These are phyloP conservation scores for Drosophila birchii DNA, from an alignment of 2,888 invertebrate genomes.

Conservation along the genomic window DNA sequence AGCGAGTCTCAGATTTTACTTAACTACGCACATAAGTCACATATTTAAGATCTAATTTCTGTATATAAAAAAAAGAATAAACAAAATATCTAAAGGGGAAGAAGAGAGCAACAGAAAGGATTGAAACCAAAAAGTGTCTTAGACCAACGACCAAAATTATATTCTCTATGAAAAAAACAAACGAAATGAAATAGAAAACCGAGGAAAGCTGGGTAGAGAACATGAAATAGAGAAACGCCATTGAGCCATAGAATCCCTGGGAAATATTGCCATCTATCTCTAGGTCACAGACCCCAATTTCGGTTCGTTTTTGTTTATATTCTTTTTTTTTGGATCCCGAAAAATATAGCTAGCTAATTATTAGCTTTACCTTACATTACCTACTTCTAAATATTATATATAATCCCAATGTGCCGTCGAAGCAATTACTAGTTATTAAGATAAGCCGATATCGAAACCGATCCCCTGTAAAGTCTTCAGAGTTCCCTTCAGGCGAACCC, in stretches of 20 bases:
- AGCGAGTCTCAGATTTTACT: constrained; percentile 79
- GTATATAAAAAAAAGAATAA: constrained; percentile 65
- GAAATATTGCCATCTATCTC: constrained; percentile 19
- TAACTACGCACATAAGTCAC: constrained; percentile 77
- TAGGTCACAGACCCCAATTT: constrained; percentile 20
- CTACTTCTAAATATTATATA: constrained; percentile 4
- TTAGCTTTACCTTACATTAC: constrained; percentile 5
- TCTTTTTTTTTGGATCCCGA: constrained; percentile 9
- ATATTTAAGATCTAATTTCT: constrained; percentile 60
- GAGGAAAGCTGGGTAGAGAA: constrained; percentile 31
- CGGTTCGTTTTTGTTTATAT: constrained; percentile 25
- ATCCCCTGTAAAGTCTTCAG: constrained; percentile 47
- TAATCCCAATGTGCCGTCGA: constrained; percentile 71
- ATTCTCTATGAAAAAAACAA: constrained; percentile 33
- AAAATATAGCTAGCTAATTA: constrained; percentile 29
- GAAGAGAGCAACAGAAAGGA: constrained; percentile 40
- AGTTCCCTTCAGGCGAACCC: constrained; percentile 31
- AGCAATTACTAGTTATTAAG: constrained; percentile 83
- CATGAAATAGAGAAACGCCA: constrained; percentile 43
- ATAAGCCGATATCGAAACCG: constrained; percentile 49
- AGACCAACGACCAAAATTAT: constrained; percentile 76
- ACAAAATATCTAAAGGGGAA: constrained; percentile 20
- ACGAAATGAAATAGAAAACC: constrained; percentile 8
- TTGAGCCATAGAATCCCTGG: constrained; percentile 37
- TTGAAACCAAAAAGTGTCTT: constrained; percentile 78